Base-by-base conservation (phyloP, 2,797 vertebrate species). In the Cirrhinus mrigala region DNA sequence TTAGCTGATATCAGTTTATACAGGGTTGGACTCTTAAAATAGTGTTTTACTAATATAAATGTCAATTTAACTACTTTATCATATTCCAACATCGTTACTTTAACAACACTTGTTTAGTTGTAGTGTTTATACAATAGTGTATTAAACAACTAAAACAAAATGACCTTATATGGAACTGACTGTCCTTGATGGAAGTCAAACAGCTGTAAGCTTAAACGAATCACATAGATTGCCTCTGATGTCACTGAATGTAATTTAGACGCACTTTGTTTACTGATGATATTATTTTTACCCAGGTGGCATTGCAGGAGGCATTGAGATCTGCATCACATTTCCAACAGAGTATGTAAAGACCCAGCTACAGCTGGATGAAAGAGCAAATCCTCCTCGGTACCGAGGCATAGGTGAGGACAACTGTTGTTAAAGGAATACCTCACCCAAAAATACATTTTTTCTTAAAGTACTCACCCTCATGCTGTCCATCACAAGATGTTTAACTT, bases 331-430 rank as follows among this genome's bases (percentile, higher is more conserved):
- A 52, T 96, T 96, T 87, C 95, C 95, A 8, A 96, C 95, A 56
- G 95, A 96, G 79, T 96, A 95, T 29, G 95, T 96, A 27, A 96
- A 96, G 92, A 96, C 95, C 22, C 95, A 96, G 90, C 92, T 96
- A 76, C 95, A 96, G 90, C 91, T 96, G 15, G 95, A 96, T 14
- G 95, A 95, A 87, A 87, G 92, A 68, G 94, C 95, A 81, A 95
- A 95, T 69, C 94, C 95, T 1, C 95, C 96, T 0, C 90, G 94
- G 3, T 96, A 94, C 91, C 89, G 94, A 87, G 95, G 95, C 83
- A 95, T 96, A 27, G 94, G 96, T 96, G 91, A 93, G 92, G 22
- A n/a, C 27, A 16, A 58, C 52, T 2, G 2, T 14, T 77, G 2
- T 52, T 29, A 27, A 56, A 37, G 1, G 1, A 24, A 10, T 74